Base-by-base conservation (phyloP, 1,140 invertebrate species). In the Drosophila jambulina region DNA sequence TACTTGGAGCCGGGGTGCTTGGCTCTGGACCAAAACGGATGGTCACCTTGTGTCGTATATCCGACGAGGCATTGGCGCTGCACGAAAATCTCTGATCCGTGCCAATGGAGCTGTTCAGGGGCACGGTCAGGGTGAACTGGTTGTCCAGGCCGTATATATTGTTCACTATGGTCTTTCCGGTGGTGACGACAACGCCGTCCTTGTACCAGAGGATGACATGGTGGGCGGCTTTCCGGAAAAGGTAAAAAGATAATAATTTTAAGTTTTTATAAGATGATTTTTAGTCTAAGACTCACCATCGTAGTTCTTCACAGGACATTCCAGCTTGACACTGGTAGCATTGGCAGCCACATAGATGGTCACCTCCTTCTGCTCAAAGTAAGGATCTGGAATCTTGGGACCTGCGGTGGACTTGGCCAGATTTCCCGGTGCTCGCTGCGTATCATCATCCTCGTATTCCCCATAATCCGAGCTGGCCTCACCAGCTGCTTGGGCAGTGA, bases 291-390 rank as follows among this genome's bases (percentile, higher is more conserved):
- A 58, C 70, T 82, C 68, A 91, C 87, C 67, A 65, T 91, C 58
- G 43, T 76, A 91, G 27, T 91, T 87, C 51, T 84, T 83, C 0
- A 82, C 87, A 9, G 87, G 87, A 36, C 87, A 91, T 4, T 87
- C 72, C 34, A 91, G 27, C 43, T 78, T 84, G 0, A 82, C 78
- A 9, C 49, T 42, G 25, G 48, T 78, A 17, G 38, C 54, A 49
- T 81, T 84, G 4, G 32, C 19, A 1, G 61, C 40, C 27, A 78
- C 78, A 67, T 84, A 84, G 9, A 84, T 36, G 19, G 62, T 36
- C 13, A 54, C 67, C 12, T 75, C 53, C 3, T 62, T 65, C 36
- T 84, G 65, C 6, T 87, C 75, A 38, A 91, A 91, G 40, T 75
- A 91, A 2, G 87, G 87, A 23, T 59, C 32, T 10, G 46, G 59